Evolutionary conservation across 2,113 vertebrate genomes (phyloP), one percentile per base, ranked within the genome.

Genomic region (Merops nubicus): DNA sequence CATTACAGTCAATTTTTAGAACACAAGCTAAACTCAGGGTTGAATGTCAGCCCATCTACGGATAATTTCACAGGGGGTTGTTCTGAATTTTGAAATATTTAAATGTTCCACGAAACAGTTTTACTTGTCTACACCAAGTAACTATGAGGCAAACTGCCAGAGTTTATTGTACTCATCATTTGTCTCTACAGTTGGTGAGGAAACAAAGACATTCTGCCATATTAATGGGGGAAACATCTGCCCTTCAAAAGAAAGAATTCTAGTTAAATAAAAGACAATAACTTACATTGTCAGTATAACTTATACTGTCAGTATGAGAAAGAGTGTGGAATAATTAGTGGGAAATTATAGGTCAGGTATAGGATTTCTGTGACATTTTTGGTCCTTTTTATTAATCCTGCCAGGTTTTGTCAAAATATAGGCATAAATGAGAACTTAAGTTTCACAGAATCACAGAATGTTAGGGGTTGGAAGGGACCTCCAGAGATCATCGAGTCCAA

Each of bases 141-240:
- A 25, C 7, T n/a, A 62, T 4, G 6, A 85, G 94, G 89, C 95
- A 95, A 42, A 69, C 25, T 96, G 93, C 89, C 95, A 93, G 84
- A 89, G 74, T 95, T 95, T 93, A 67, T 91, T 93, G 85, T 89
- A 73, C 62, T 88, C 9, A 79, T 93, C 85, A 85, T 96, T 96
- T 96, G 78, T 96, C 89, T 96, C 70, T 91, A 47, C 81, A 70
- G 80, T 85, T 93, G 93, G 91, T 57, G 88, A 85, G 78, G 88
- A 94, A 95, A 94, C 94, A 96, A 95, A 96, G 89, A 89, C 87
- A 54, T 96, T 80, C 91, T 96, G 92, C 91, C 82, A 83, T 93
- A 93, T 85, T 95, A n/a, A n/a, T n/a, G n/a, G 64, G 88, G 78
- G 96, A 94, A 93, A 95, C 92, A 96, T 95, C 93, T 97, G 93